Evolutionary conservation across 2,888 invertebrate genomes (phyloP).

Genomic region (Rhimphoctona megacephalus): DNA sequence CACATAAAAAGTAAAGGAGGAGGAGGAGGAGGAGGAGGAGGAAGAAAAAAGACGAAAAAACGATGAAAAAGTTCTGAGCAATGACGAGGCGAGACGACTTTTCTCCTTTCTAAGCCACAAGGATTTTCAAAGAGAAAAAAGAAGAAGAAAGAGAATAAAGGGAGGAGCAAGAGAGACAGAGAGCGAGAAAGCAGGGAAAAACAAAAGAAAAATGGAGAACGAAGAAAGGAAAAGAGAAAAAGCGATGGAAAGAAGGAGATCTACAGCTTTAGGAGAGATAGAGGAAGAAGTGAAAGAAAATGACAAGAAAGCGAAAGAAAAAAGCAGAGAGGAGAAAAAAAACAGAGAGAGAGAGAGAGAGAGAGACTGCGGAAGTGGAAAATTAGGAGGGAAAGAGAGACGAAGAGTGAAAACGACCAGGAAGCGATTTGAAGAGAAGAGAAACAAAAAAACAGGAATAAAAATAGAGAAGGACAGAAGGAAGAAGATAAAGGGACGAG

Average conservation of each 20-base stretch:
- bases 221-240: neutral
- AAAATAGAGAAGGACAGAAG: neutral
- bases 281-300: neutral
- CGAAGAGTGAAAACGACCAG: neutral
- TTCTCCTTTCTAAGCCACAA: neutral
- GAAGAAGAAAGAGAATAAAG: neutral
- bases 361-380: neutral
- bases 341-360: too few species aligned
- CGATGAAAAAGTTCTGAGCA: constrained; percentile 3
- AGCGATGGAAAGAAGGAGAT: neutral
- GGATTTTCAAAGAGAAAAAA: neutral
- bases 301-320: neutral
- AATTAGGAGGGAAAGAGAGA: neutral
- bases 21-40: neutral
- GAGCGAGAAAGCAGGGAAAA: too few species aligned
- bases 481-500: neutral
- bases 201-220: neutral
- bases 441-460: neutral
- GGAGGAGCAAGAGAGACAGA: neutral
- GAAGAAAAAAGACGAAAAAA: constrained; percentile 12
- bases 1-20: constrained; percentile 2
- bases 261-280: neutral
- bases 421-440: neutral
- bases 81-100: constrained; percentile 9
- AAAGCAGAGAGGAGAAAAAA: neutral